Base-by-base conservation (phyloP, 2,888 invertebrate genomes). In the Omphaloscelis lunosa region DNA sequence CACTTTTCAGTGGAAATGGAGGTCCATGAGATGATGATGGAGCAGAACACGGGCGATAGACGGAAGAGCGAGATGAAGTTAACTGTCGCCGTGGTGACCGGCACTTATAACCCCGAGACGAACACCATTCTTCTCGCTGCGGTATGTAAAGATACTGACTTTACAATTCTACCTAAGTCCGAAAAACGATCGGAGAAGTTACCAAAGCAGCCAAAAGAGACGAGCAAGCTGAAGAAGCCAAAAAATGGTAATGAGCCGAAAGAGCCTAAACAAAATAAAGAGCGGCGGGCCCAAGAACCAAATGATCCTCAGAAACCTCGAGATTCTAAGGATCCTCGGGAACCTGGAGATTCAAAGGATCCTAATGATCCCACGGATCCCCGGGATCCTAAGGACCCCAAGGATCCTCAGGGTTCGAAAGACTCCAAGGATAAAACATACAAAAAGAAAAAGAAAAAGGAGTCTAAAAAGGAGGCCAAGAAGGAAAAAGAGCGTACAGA, bases 91-190 rank as follows among this genome's bases (percentile, higher is more conserved):
- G 58, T 79, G 29, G 58, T 79, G 39, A 41, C 80, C 5, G 72
- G 61, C 1, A 79, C 67, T 6, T 79, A 79, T 29, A 6, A 23
- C 6, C 61, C 39, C 0, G 62, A 63, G 0, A 79, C 61, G 0
- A 15, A 72, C 9, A 68, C 56, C 4, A 80, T 79, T 12, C 56
- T 68, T 5, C 62, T 79, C 1, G 74, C 67, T 12, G 80, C 73
- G 23, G 58, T 80, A 17, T 59, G 79, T 51, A 45, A 51, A 15
- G 67, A 72, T 1, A 56, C 67, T 4, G 56, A 67, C 8, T 67
- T 76, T 45, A 17, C 20, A 9, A 3, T 20, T 9, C 56, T 39
- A 48, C 1, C n/a, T 5, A 29, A 74, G 17, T 12, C 23, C 4
- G 39, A 74, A 48, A 59, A 27, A 20, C 15, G 0, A 27, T 20